Evolutionary conservation across 1,140 invertebrate species (phyloP).

Genomic region (Drosophila nannoptera): DNA sequence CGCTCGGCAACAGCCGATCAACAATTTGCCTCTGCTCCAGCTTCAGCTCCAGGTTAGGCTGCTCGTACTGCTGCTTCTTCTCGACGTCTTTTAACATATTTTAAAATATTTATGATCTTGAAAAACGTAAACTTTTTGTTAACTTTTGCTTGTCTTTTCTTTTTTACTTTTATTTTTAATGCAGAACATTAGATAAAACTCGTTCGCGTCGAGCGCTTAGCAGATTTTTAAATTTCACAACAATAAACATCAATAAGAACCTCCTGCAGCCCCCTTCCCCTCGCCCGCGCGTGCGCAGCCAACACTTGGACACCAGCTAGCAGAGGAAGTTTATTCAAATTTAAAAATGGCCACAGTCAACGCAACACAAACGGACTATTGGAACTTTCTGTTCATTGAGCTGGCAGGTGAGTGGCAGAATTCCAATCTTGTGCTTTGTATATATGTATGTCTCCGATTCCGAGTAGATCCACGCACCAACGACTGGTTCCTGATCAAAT

Average conservation of each 20-base stretch:
- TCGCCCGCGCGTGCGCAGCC: slow-evolving; percentile 9
- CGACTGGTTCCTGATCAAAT: slow-evolving; percentile 90
- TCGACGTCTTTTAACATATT: slow-evolving; percentile 51
- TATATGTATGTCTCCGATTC: background rate
- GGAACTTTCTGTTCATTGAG: slow-evolving; percentile 81
- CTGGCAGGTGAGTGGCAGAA: slow-evolving; percentile 80
- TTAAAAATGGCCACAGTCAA: slow-evolving; percentile 78
- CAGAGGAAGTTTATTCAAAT: slow-evolving; percentile 30
- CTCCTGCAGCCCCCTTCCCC: background rate
- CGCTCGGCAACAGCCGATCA: slow-evolving; percentile 29
- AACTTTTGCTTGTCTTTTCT: slow-evolving; percentile 12
- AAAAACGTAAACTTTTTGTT: slow-evolving; percentile 22
- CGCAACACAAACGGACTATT: slow-evolving; percentile 80
- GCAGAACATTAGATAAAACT: slow-evolving; percentile 64
- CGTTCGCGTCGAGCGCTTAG: slow-evolving; percentile 67
- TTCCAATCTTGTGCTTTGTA: background rate
- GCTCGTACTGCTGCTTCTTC: background rate
- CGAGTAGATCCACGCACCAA: slow-evolving; percentile 87
- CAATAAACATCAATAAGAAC: background rate
- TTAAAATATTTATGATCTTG: slow-evolving; percentile 46
- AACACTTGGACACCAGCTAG: background rate
- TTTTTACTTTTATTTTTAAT: slow-evolving; percentile 24
- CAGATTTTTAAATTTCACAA: slow-evolving; percentile 69
- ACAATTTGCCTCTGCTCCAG: slow-evolving; percentile 11
- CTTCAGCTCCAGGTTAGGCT: background rate